phyloP scores from a whole-genome alignment of 1,140 invertebrate species.

The Daktulosphaira vitifoliae region DNA sequence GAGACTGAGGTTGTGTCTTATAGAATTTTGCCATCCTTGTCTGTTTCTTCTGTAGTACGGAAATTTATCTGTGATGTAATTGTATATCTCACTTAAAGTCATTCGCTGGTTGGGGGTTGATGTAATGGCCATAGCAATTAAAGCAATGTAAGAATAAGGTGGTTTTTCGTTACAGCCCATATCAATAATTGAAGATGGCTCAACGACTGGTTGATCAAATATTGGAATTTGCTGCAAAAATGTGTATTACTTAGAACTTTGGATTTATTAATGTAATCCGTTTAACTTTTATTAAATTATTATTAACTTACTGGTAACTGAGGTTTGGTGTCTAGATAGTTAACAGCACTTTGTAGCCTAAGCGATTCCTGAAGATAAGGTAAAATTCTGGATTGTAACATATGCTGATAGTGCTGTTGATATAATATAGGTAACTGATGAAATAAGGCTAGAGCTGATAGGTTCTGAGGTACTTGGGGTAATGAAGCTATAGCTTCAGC shows the following conservation, averaged over 20 bases:
- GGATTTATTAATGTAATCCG: no score
- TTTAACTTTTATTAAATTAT: no score
- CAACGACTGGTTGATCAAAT: background rate
- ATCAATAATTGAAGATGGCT: background rate
- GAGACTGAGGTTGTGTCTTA: conserved; percentile 90
- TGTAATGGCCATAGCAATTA: conserved; percentile 97
- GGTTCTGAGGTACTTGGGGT: conserved; percentile 17
- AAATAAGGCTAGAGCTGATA: conserved; percentile 23
- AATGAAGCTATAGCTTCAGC: conserved; percentile 28
- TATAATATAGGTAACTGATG: conserved; percentile 35
- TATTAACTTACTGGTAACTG: background rate
- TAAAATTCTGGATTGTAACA: conserved; percentile 35
- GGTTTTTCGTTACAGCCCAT: conserved; percentile 68
- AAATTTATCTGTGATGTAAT: conserved; percentile 91
- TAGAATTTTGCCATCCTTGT: conserved; percentile 92
- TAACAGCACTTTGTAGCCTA: conserved; percentile 10
- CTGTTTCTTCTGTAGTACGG: conserved; percentile 97
- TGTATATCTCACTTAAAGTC: conserved; percentile 95
- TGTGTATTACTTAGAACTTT: no score
- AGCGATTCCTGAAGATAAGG: conserved; percentile 38
- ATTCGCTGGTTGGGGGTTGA: conserved; percentile 86
- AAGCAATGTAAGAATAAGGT: conserved; percentile 94
- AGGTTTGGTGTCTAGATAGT: background rate
- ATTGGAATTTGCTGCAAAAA: background rate
- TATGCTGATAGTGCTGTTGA: conserved; percentile 36